Conservation (phyloP, 2,113 vertebrate species). For the Uropsilus gracilis region DNA sequence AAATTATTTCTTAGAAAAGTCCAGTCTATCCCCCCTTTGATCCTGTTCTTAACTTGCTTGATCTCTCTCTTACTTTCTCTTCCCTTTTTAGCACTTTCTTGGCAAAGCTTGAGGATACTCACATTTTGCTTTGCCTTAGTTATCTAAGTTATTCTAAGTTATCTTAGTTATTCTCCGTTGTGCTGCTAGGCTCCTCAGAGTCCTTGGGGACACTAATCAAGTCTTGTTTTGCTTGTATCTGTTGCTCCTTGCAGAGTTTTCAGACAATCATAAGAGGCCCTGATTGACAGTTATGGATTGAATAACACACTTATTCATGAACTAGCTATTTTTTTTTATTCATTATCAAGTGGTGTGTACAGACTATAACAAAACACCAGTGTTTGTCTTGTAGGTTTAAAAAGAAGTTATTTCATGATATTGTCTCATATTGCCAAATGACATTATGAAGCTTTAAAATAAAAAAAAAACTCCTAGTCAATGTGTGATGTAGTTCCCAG, state of each 20-base stretch:
- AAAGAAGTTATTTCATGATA: conserved; percentile 5
- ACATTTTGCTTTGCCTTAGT: neutral
- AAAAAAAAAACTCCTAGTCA: neutral
- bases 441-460: neutral
- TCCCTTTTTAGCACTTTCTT: neutral
- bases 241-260: neutral
- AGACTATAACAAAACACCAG: conserved; percentile 15
- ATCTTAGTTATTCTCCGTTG: neutral
- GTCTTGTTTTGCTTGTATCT: conserved; percentile 1
- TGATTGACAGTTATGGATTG: neutral
- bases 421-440: neutral
- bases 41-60: neutral
- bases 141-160: neutral
- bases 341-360: neutral
- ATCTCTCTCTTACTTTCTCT: neutral
- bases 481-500: neutral
- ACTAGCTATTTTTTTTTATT: neutral
- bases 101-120: neutral
- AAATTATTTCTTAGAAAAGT: neutral
- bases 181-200: neutral
- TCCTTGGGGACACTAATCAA: neutral
- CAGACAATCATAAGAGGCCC: neutral
- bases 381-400: conserved; percentile 10
- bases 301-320: neutral
- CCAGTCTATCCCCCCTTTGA: neutral